These are phyloP conservation scores for Trididemnum nubilum DNA, from an alignment of 23 tunicate genomes.

Conservation along the genomic window DNA sequence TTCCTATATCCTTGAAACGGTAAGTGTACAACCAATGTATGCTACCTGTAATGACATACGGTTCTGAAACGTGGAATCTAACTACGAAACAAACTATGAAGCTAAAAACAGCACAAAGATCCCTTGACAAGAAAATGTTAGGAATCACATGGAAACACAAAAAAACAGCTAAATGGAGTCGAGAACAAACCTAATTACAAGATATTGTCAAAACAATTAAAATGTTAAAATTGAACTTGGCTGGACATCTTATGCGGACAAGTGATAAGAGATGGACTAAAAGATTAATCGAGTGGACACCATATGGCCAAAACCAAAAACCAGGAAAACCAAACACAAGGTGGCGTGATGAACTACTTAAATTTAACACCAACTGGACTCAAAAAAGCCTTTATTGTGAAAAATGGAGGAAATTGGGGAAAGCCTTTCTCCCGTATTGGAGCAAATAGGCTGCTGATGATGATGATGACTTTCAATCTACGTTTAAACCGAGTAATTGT, in stretches of 20 bases:
- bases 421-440: background rate
- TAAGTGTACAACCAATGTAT: background rate
- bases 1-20: constrained; percentile 1
- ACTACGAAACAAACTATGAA: background rate
- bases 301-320: background rate
- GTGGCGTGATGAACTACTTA: constrained; percentile 1
- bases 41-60: background rate
- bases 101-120: background rate
- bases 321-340: constrained; percentile 1
- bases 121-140: constrained; percentile 4
- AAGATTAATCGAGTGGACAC: constrained; percentile 8
- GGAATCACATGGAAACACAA: constrained; percentile 10
- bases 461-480: too few species aligned
- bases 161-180: background rate
- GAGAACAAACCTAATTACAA: constrained; percentile 8
- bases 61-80: background rate
- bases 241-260: background rate
- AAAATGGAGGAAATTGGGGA: background rate
- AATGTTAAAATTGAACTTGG: constrained; percentile 9
- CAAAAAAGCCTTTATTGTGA: too few species aligned
- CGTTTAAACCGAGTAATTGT: too few species aligned
- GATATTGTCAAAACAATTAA: background rate
- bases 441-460: too few species aligned
- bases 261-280: background rate
- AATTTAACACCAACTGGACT: background rate